A percentile compares a stretch with the other conserved stretches of the same genome.
phyloP scores from a whole-genome alignment of 1,140 invertebrate genomes.

The Zaprionus camerounensis region DNA sequence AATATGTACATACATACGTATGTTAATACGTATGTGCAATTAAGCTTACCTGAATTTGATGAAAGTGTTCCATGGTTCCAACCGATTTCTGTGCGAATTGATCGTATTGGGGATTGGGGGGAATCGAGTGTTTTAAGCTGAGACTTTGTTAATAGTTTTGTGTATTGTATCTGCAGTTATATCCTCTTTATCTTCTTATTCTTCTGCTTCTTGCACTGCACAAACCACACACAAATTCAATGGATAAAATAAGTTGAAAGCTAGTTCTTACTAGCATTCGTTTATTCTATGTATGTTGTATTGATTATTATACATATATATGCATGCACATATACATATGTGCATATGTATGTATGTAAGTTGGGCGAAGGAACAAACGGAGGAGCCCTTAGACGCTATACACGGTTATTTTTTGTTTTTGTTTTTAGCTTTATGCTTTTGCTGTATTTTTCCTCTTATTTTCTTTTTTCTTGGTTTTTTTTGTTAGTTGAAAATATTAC shows the following conservation, averaged over 20 bases:
- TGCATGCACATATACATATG: conserved; percentile 28
- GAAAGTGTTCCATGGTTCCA: conserved; percentile 80
- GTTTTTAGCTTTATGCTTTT: conserved; percentile 10
- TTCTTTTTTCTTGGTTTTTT: conserved; percentile 5
- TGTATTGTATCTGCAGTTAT: conserved; percentile 26
- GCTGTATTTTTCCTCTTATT: conserved; percentile 1
- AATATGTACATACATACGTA: conserved; percentile 11
- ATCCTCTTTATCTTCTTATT: conserved; percentile 29
- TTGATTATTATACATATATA: conserved; percentile 67
- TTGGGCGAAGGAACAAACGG: conserved; percentile 23
- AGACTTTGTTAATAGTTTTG: conserved; percentile 20
- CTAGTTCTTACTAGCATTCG: conserved; percentile 61
- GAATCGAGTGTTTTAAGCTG: background rate
- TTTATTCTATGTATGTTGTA: conserved; percentile 59
- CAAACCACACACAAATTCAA: conserved; percentile 57
- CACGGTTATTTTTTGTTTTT: conserved; percentile 41
- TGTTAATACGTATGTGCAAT: conserved; percentile 26
- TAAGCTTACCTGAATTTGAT: conserved; percentile 84
- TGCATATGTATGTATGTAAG: conserved; percentile 39
- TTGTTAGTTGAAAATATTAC: conserved; percentile 27
- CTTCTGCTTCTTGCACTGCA: conserved; percentile 48
- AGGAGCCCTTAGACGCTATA: conserved; percentile 41
- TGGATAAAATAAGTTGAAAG: conserved; percentile 59
- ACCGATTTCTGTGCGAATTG: conserved; percentile 25
- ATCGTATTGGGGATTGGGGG: conserved; percentile 15